These are phyloP conservation scores for Rattus norvegicus DNA, from an alignment of 2,113 vertebrate genomes.

Conservation along the genomic window DNA sequence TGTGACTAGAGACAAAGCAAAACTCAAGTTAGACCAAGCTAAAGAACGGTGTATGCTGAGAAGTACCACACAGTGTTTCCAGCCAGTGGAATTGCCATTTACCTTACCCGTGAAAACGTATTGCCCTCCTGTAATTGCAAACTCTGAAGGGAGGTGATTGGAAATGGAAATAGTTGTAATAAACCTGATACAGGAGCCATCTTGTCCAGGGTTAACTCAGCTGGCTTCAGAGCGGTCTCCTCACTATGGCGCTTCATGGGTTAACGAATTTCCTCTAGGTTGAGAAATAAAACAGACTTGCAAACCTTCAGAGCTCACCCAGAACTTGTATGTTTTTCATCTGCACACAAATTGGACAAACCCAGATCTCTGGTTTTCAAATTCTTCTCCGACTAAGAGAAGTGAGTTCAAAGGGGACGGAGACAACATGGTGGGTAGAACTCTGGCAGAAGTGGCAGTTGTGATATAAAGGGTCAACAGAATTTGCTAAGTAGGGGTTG, in stretches of 20 bases:
- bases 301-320: background rate
- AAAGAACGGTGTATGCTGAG: background rate
- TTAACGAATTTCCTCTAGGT: background rate
- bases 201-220: background rate
- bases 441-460: background rate
- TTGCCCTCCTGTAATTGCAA: background rate
- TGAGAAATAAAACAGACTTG: background rate
- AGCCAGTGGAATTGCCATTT: background rate
- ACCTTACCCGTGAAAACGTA: constrained; percentile 37
- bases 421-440: background rate
- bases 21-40: background rate
- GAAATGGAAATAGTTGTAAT: background rate
- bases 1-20: background rate
- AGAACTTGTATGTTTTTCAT: background rate
- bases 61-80: background rate
- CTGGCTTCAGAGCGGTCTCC: background rate
- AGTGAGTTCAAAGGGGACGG: background rate
- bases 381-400: background rate
- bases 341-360: background rate
- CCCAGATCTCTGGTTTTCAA: background rate
- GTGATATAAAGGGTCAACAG: background rate
- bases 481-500: background rate
- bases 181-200: background rate
- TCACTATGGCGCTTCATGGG: background rate
- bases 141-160: background rate